These are phyloP conservation scores for Xyrauchen texanus DNA, from an alignment of 2,113 vertebrate genomes.

Conservation along the genomic window DNA sequence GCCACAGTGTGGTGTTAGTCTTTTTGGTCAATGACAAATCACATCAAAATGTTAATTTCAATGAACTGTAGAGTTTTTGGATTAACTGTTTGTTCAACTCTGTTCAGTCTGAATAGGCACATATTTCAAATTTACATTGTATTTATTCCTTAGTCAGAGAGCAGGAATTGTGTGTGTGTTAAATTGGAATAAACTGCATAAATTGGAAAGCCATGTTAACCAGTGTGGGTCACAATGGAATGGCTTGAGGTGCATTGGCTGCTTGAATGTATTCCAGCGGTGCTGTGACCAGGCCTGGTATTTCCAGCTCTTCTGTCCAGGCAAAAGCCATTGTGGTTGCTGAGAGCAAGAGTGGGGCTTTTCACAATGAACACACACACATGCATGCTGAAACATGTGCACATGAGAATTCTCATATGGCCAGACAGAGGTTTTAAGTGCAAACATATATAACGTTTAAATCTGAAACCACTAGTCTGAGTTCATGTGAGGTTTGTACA, in stretches of 20 bases:
- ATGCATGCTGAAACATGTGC: slow-evolving; percentile 1
- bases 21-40: too few relatives aligned
- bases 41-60: too few relatives aligned
- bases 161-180: not conserved
- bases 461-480: slow-evolving; percentile 52
- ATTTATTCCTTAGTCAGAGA: not conserved
- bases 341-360: slow-evolving; percentile 16
- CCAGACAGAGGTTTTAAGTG: slow-evolving; percentile 52
- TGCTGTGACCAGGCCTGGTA: slow-evolving; percentile 62
- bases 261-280: slow-evolving; percentile 54
- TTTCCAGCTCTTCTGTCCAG: slow-evolving; percentile 59
- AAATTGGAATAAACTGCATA: slow-evolving; percentile 37
- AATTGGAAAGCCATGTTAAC: slow-evolving; percentile 27
- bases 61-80: too few relatives aligned
- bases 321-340: slow-evolving; percentile 53
- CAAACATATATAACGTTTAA: slow-evolving; percentile 54
- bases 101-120: too few relatives aligned
- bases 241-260: slow-evolving; percentile 52
- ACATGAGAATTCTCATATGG: slow-evolving; percentile 20
- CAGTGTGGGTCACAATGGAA: slow-evolving; percentile 52
- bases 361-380: slow-evolving; percentile 41
- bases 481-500: slow-evolving; percentile 60
- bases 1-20: not conserved
- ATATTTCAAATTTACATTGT: too few relatives aligned
- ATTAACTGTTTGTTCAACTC: too few relatives aligned